phyloP scores from a whole-genome alignment of 30 jellyfish, hydroid and myxozoan species.

The Clytia hemisphaerica region DNA sequence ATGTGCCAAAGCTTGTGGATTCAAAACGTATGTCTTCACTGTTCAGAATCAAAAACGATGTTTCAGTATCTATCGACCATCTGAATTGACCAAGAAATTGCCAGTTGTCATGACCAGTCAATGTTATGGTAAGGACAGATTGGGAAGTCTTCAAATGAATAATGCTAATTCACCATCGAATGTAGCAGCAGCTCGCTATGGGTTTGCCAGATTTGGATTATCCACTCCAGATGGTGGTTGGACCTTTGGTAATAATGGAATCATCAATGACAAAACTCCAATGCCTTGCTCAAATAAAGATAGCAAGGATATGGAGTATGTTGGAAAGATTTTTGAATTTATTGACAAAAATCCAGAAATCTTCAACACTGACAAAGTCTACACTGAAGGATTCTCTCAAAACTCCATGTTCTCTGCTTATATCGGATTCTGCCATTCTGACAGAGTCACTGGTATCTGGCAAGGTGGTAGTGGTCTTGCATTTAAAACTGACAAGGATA shows the following conservation, averaged over 20 bases:
- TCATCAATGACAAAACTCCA: not conserved
- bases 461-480: constrained; percentile 5
- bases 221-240: constrained; percentile 2
- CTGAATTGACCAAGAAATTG: not conserved
- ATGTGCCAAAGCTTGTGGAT: not conserved
- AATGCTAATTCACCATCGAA: not conserved
- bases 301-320: not conserved
- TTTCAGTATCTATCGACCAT: not conserved
- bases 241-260: not conserved
- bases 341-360: not conserved
- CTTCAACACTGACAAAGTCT: not conserved
- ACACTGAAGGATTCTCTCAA: constrained; percentile 1
- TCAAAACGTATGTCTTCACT: not conserved
- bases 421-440: not conserved
- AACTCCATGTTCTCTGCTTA: constrained; percentile 1
- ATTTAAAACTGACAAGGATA: not conserved
- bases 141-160: not conserved
- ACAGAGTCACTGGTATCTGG: not conserved
- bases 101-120: constrained; percentile 3
- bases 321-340: not conserved
- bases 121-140: not conserved
- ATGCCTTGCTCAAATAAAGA: constrained; percentile 1
- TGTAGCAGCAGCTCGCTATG: not conserved
- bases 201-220: not conserved
- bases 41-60: not conserved